A percentile compares a stretch with the other conserved stretches of the same genome.
phyloP scores from a whole-genome alignment of 1,140 invertebrate genomes.

The Caerostris extrusa region DNA sequence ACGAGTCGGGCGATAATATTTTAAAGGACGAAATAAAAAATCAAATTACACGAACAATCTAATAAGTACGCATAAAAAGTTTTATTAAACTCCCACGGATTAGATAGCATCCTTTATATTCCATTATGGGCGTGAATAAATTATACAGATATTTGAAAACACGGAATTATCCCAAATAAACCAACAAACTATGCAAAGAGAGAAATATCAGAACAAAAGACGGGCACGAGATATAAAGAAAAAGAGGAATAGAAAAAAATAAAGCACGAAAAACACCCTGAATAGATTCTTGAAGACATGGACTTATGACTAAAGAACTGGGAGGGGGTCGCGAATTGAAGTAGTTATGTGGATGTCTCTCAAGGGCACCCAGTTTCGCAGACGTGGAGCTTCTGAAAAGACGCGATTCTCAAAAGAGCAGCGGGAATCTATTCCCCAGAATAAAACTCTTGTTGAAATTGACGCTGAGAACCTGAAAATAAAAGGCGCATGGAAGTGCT shows the following conservation, averaged over 20 bases:
- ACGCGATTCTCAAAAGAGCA: neutral
- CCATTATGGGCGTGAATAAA: neutral
- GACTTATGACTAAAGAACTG: neutral
- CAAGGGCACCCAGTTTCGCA: neutral
- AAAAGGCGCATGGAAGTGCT: neutral
- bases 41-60: too few relatives aligned
- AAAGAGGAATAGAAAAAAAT: neutral
- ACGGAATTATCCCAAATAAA: neutral
- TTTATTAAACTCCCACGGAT: too few relatives aligned
- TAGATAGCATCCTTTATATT: too few relatives aligned
- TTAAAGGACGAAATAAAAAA: too few relatives aligned
- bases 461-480: constrained; percentile 14
- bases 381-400: constrained; percentile 18
- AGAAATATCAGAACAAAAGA: neutral
- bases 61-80: too few relatives aligned
- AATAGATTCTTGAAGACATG: neutral
- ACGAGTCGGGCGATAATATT: too few relatives aligned
- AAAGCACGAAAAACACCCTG: neutral
- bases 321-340: neutral
- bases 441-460: constrained; percentile 22
- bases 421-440: neutral
- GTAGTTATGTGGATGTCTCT: neutral
- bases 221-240: neutral
- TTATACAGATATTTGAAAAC: neutral
- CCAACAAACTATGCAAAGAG: neutral